These are phyloP conservation scores for Drosophila paramelanica DNA, from an alignment of 2,888 invertebrate species.

Conservation along the genomic window DNA sequence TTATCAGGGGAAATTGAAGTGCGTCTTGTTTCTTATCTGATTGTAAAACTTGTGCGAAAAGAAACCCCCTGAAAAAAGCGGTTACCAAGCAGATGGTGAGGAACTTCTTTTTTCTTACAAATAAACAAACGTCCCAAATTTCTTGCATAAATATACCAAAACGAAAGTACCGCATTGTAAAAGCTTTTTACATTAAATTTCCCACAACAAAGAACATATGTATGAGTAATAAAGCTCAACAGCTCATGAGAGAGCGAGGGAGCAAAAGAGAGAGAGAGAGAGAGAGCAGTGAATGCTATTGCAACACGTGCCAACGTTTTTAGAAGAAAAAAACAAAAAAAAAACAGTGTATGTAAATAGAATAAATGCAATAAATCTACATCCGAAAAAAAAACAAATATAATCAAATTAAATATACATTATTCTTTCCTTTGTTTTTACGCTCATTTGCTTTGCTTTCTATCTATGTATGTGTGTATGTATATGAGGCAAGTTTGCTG, in stretches of 20 bases:
- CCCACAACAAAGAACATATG: conserved; percentile 76
- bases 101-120: background rate
- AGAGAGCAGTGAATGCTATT: background rate
- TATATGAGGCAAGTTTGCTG: background rate
- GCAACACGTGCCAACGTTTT: conserved; percentile 28
- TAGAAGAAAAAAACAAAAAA: conserved; percentile 4
- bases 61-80: background rate
- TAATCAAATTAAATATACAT: conserved; percentile 6
- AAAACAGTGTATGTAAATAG: conserved; percentile 18
- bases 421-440: conserved; percentile 4
- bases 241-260: conserved; percentile 4
- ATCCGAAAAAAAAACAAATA: conserved; percentile 2
- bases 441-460: background rate
- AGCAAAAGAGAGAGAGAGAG: conserved; percentile 3
- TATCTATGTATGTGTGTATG: too few species aligned
- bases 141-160: background rate
- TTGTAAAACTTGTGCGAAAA: conserved; percentile 8
- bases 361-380: conserved; percentile 8
- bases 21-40: conserved; percentile 14
- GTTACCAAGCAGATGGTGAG: conserved; percentile 14
- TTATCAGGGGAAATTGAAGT: conserved; percentile 17
- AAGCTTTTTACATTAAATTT: conserved; percentile 64
- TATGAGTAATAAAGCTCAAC: conserved; percentile 36
- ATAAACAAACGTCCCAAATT: conserved; percentile 17
- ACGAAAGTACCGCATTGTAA: conserved; percentile 5